Percentiles rank a stretch among this genome's conserved stretches.
These are phyloP conservation scores for Petrophora chlorosata DNA, from an alignment of 2,888 invertebrate genomes.

Conservation along the genomic window DNA sequence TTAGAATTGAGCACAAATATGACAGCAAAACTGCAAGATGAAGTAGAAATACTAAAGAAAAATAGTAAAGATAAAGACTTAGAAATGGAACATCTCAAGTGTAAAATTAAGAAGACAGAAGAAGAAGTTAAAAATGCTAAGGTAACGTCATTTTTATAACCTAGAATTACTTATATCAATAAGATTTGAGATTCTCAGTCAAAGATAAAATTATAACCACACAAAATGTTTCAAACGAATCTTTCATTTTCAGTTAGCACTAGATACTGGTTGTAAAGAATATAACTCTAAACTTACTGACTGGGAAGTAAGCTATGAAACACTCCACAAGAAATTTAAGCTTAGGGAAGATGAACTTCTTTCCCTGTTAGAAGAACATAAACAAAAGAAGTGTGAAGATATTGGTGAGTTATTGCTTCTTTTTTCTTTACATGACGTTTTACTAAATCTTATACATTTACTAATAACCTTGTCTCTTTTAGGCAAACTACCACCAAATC, in stretches of 20 bases:
- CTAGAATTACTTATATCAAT: too few relatives aligned
- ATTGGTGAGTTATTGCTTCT: slow-evolving; percentile 56
- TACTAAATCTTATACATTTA: too few relatives aligned
- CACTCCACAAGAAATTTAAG: slow-evolving; percentile 76
- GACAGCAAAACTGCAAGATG: slow-evolving; percentile 59
- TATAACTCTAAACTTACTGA: slow-evolving; percentile 67
- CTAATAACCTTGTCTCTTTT: slow-evolving; percentile 7
- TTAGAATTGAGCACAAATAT: slow-evolving; percentile 58
- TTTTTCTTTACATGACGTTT: too few relatives aligned
- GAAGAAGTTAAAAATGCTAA: slow-evolving; percentile 45
- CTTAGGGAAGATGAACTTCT: slow-evolving; percentile 82
- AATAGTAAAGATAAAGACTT: slow-evolving; percentile 56
- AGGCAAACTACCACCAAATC: slow-evolving; percentile 20
- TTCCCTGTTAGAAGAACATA: slow-evolving; percentile 68
- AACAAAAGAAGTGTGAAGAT: slow-evolving; percentile 43
- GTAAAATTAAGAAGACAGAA: slow-evolving; percentile 51
- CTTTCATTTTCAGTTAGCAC: slow-evolving; percentile 47
- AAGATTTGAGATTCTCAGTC: too few relatives aligned
- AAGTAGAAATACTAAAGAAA: slow-evolving; percentile 50
- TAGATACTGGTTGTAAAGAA: slow-evolving; percentile 55
- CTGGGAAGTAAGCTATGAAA: slow-evolving; percentile 80
- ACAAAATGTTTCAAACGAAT: too few relatives aligned
- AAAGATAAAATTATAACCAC: too few relatives aligned
- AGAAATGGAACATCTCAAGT: slow-evolving; percentile 55
- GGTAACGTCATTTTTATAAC: too few relatives aligned